phyloP scores from a whole-genome alignment of 2,888 invertebrate species.

The Fissipunctia ypsillon region DNA sequence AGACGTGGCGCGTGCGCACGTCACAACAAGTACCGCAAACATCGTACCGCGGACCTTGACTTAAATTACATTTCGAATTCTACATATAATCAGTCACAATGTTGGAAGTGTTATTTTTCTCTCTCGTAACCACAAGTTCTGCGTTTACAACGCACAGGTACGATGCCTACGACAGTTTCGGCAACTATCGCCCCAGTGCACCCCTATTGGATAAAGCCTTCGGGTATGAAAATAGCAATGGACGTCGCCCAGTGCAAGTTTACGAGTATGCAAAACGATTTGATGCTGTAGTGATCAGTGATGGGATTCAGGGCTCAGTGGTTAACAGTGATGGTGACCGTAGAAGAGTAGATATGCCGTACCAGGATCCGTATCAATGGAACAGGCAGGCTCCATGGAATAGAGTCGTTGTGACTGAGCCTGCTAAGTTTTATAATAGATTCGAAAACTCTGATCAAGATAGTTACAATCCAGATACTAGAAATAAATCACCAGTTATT shows the following conservation, averaged over 20 bases:
- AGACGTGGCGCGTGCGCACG: constrained; percentile 50
- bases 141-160: constrained; percentile 45
- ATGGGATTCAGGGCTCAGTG: constrained; percentile 20
- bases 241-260: constrained; percentile 27
- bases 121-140: constrained; percentile 27
- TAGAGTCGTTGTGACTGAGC: constrained; percentile 21
- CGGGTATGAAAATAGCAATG: constrained; percentile 26
- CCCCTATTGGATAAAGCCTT: constrained; percentile 1
- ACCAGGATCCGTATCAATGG: constrained; percentile 24
- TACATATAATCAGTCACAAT: constrained; percentile 47
- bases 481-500: not conserved
- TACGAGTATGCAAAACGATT: constrained; percentile 26
- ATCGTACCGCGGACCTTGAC: not conserved
- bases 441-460: constrained; percentile 14
- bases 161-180: constrained; percentile 19
- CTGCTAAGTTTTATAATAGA: constrained; percentile 17
- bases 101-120: constrained; percentile 42
- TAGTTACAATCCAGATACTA: not conserved
- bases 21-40: not conserved
- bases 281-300: constrained; percentile 39
- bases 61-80: not conserved
- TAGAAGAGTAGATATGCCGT: constrained; percentile 22
- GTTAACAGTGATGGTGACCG: not conserved
- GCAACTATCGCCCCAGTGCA: constrained; percentile 27
- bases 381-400: constrained; percentile 26